Percentiles rank a stretch among this genome's conserved stretches.
Evolutionary conservation across 2,113 vertebrate species (phyloP).

Genomic region (Vulpes lagopus): DNA sequence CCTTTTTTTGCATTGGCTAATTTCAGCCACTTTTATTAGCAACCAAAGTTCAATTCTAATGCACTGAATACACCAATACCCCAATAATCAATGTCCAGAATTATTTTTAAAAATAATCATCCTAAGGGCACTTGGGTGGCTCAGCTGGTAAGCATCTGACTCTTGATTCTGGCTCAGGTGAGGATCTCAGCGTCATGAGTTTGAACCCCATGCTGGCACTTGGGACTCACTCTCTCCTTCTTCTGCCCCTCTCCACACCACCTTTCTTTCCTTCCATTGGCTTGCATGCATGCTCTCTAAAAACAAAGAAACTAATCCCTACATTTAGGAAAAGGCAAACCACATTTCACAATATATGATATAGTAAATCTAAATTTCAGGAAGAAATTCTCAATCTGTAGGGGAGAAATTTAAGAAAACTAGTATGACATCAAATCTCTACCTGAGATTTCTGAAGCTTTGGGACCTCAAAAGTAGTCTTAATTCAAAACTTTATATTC

Average conservation of each 20-base stretch:
- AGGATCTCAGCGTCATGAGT: background rate
- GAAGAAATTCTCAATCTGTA: background rate
- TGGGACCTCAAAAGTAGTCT: background rate
- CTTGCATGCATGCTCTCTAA: background rate
- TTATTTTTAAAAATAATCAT: background rate
- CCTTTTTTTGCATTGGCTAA: background rate
- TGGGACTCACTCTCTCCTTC: background rate
- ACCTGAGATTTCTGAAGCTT: background rate
- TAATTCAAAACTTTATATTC: background rate
- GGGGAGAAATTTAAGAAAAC: slow-evolving; percentile 29
- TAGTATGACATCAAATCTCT: background rate
- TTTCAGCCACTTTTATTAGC: slow-evolving; percentile 22
- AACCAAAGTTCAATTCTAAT: background rate
- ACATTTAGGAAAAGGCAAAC: slow-evolving; percentile 2
- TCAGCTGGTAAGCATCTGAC: background rate
- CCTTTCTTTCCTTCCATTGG: background rate
- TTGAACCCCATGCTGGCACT: background rate
- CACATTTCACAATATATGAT: slow-evolving; percentile 17
- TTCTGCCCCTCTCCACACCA: background rate
- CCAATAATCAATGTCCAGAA: background rate
- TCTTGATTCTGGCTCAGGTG: background rate
- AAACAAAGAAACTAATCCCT: background rate
- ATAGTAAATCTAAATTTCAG: background rate
- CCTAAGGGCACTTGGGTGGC: background rate
- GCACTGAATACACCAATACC: background rate